Conservation (phyloP, 92 coral and sea anemone species). For the Metridium senile region DNA sequence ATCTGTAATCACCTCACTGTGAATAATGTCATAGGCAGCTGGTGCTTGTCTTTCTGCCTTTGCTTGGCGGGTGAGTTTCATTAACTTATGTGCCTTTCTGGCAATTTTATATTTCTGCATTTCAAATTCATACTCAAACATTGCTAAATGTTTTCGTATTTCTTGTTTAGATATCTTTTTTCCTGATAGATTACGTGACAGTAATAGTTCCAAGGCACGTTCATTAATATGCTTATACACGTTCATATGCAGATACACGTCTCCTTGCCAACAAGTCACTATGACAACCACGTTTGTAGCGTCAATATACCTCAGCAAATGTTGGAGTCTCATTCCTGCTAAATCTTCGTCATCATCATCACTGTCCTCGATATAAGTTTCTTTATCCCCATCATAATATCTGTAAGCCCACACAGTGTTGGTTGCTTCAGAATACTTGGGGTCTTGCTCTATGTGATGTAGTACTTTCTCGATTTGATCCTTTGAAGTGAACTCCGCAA, state of each 20-base stretch:
- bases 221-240: constrained; percentile 84
- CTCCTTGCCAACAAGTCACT: constrained; percentile 91
- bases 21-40: constrained; percentile 37
- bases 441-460: neutral
- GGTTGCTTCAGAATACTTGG: constrained; percentile 69
- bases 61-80: no score
- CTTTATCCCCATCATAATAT: constrained; percentile 45
- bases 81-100: neutral
- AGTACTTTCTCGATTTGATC: constrained; percentile 58
- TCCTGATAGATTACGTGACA: neutral
- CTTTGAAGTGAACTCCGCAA: constrained; percentile 50
- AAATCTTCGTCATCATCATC: constrained; percentile 84
- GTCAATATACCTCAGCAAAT: constrained; percentile 63
- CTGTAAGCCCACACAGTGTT: constrained; percentile 89
- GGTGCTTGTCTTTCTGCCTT: neutral
- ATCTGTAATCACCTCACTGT: constrained; percentile 86
- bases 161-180: neutral
- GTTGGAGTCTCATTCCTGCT: constrained; percentile 82
- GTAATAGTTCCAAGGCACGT: constrained; percentile 72
- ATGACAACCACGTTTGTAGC: constrained; percentile 71
- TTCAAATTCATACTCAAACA: neutral
- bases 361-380: constrained; percentile 61
- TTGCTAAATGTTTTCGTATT: neutral
- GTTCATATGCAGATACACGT: constrained; percentile 79
- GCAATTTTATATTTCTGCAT: constrained; percentile 9